These are phyloP conservation scores for Orientallactaga bullata DNA, from an alignment of 2,113 vertebrate species.

Conservation along the genomic window DNA sequence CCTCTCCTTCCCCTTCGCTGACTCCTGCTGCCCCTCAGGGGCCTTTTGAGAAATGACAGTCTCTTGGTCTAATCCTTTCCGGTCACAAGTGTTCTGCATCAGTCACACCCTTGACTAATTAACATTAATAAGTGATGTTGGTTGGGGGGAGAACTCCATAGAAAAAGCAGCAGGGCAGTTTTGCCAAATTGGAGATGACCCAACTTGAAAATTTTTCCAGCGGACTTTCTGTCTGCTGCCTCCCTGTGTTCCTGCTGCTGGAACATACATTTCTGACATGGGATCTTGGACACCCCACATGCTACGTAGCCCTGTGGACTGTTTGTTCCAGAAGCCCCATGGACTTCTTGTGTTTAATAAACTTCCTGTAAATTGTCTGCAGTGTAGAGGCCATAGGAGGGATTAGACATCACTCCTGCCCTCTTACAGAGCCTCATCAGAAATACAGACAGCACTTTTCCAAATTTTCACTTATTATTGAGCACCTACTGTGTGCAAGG, in stretches of 20 bases:
- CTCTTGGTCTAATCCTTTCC: not conserved
- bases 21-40: slow-evolving; percentile 1
- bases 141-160: slow-evolving; percentile 23
- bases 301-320: not conserved
- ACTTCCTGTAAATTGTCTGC: not conserved
- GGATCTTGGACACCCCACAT: not conserved
- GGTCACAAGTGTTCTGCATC: slow-evolving; percentile 60
- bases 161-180: not conserved
- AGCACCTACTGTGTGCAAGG: not conserved
- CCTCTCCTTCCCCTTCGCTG: not conserved
- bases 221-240: not conserved
- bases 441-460: not conserved
- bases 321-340: not conserved
- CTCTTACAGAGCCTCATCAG: not conserved
- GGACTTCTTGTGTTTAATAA: not conserved
- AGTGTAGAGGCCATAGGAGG: rapidly evolving
- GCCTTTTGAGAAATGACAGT: slow-evolving; percentile 55
- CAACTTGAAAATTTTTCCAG: slow-evolving; percentile 34
- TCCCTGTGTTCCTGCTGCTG: not conserved
- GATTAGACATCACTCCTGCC: not conserved
- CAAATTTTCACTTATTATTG: no score
- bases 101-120: slow-evolving; percentile 51
- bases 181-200: slow-evolving; percentile 66
- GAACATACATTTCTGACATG: not conserved
- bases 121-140: slow-evolving; percentile 58